Evolutionary conservation across 1,140 invertebrate species (phyloP).

Genomic region (Zaprionus gabonicus): DNA sequence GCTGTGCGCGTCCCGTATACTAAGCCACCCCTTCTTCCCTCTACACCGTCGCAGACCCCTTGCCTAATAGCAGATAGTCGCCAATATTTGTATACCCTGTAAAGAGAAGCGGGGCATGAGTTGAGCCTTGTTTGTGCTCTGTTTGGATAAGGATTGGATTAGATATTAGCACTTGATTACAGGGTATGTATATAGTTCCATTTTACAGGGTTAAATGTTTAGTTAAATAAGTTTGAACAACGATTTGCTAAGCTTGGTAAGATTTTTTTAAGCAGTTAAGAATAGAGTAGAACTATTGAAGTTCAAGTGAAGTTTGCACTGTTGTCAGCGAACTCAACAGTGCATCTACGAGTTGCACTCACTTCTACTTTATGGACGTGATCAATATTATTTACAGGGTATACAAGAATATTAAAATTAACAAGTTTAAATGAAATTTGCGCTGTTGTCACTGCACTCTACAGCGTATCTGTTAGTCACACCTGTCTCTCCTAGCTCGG

Average conservation of each 20-base stretch:
- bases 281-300: too few species aligned
- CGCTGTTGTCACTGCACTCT: background rate
- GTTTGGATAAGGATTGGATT: background rate
- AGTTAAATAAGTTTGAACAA: background rate
- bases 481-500: constrained; percentile 42
- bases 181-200: background rate
- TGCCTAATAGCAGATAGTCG: background rate
- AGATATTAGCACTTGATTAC: background rate
- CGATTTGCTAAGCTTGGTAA: background rate
- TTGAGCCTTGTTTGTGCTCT: background rate
- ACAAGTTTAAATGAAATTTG: background rate
- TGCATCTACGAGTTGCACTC: too few species aligned
- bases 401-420: too few species aligned
- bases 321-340: too few species aligned
- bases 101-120: background rate
- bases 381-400: too few species aligned
- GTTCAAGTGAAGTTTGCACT: background rate
- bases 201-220: background rate
- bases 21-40: too few species aligned
- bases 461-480: constrained; percentile 16
- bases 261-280: too few species aligned
- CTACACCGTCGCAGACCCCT: background rate
- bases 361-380: too few species aligned
- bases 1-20: constrained; percentile 28
- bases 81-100: constrained; percentile 24